Evolutionary conservation across 1,140 invertebrate species (phyloP), one percentile per base, ranked within the genome.

Genomic region (Globodera ellingtonae): DNA sequence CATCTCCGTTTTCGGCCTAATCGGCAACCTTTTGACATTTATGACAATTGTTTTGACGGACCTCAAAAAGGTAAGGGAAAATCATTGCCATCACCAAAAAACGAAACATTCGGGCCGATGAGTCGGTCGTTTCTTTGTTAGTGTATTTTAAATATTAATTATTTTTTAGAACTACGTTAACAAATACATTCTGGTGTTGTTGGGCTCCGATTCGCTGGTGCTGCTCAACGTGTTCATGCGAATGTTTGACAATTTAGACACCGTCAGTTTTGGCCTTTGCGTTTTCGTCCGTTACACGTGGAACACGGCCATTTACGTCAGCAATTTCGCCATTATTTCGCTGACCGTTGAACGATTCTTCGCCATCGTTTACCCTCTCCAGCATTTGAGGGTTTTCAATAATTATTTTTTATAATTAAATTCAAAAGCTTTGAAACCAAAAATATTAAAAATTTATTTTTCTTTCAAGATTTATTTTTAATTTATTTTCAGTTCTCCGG

Each of bases 241-340:
- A 35, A 47, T 70, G 67, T 70, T 70, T 18, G 67, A 5, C 67
- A 47, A 70, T 44, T 47, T 70, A 35, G 67, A 70, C 67, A 70
- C 67, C 15, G 46, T 70, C 67, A 70, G 35, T 47, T 70, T 70
- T 21, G 67, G 13, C 24, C 46, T 70, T 35, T 70, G 67, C 67
- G 7, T 35, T 6, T 35, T 18, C 3, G 46, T 70, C 24, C 67
- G 67, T 47, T 70, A 13, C 15, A 10, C 46, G 10, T 70, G 67
- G 67, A 70, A 70, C 21, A 70, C 67, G 67, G 24, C 67, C n/a
- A 18, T 70, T 47, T 70, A 70, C 15, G 67, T 70, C 8, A 44
- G 24, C 67, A 70, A 70, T 70, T 70, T 70, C 5, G 67, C 67
- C 5, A 70, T 70, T 21, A 70, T 70, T 70, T 70, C 67, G 67